phyloP scores from a whole-genome alignment of 1,140 invertebrate genomes.

The Apis florea region DNA sequence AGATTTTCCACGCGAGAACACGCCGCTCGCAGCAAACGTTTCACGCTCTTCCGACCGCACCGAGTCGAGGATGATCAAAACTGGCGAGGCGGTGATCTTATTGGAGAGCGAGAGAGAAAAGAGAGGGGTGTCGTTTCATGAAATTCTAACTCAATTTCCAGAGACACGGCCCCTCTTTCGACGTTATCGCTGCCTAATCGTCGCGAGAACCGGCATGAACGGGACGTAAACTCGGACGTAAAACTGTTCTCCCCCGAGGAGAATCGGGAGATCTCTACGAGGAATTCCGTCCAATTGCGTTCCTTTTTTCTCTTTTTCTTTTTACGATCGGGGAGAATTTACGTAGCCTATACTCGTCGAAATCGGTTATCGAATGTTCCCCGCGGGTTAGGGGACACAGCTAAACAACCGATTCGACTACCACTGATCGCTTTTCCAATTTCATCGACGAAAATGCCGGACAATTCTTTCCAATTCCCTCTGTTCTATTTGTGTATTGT shows the following conservation, averaged over 20 bases:
- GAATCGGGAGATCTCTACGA: not conserved
- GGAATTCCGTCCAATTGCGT: not conserved
- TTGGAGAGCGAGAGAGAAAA: not conserved
- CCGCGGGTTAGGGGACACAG: no score
- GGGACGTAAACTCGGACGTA: not conserved
- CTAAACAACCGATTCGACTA: no score
- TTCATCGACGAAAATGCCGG: no score
- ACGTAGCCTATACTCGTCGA: not conserved
- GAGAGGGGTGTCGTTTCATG: slow-evolving; percentile 10
- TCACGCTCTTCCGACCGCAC: not conserved
- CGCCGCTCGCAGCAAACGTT: not conserved
- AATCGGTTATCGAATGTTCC: not conserved
- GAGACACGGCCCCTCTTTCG: not conserved
- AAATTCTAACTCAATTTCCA: slow-evolving; percentile 40
- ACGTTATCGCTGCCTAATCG: slow-evolving; percentile 21
- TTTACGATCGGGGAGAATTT: slow-evolving; percentile 2
- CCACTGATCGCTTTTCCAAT: no score
- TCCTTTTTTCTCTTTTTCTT: not conserved
- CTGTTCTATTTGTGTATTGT: no score
- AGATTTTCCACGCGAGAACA: slow-evolving; percentile 26
- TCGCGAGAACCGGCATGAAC: slow-evolving; percentile 4
- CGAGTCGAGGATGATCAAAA: slow-evolving; percentile 38
- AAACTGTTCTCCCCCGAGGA: not conserved
- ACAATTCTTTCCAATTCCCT: no score
- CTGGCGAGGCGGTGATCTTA: slow-evolving; percentile 14